Evolutionary conservation across 1,140 invertebrate genomes (phyloP).

Genomic region (Calliopsis andreniformis): DNA sequence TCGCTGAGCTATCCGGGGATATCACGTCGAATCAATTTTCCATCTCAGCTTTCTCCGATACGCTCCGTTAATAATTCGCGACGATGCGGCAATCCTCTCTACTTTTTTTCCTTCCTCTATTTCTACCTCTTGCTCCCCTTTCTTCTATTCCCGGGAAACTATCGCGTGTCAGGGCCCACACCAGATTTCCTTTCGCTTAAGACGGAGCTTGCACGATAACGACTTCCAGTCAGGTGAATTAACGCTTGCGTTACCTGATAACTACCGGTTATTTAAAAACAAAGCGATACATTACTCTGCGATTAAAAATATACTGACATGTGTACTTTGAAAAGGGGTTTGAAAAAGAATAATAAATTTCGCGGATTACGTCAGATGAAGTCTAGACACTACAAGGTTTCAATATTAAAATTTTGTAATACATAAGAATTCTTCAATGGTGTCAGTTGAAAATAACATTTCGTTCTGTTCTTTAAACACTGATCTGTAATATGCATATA

Average conservation of each 20-base stretch:
- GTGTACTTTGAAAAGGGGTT: no score
- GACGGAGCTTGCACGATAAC: constrained; percentile 39
- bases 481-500: no score
- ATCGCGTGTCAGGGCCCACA: constrained; percentile 58
- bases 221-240: background rate
- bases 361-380: no score
- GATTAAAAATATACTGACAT: background rate
- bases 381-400: no score
- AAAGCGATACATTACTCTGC: background rate
- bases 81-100: constrained; percentile 63
- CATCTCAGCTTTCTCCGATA: constrained; percentile 77
- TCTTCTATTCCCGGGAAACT: constrained; percentile 66
- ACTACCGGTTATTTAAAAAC: background rate
- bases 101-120: constrained; percentile 52
- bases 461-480: no score
- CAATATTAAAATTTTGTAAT: no score
- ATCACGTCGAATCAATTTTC: constrained; percentile 67
- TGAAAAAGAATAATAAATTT: no score
- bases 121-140: constrained; percentile 56
- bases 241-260: background rate
- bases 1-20: background rate
- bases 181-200: constrained; percentile 72
- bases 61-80: constrained; percentile 77
- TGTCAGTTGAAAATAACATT: no score
- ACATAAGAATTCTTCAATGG: no score